Percentiles rank a stretch among this genome's conserved stretches.
These are phyloP conservation scores for Nomada flava DNA, from an alignment of 2,888 invertebrate genomes.

Conservation along the genomic window DNA sequence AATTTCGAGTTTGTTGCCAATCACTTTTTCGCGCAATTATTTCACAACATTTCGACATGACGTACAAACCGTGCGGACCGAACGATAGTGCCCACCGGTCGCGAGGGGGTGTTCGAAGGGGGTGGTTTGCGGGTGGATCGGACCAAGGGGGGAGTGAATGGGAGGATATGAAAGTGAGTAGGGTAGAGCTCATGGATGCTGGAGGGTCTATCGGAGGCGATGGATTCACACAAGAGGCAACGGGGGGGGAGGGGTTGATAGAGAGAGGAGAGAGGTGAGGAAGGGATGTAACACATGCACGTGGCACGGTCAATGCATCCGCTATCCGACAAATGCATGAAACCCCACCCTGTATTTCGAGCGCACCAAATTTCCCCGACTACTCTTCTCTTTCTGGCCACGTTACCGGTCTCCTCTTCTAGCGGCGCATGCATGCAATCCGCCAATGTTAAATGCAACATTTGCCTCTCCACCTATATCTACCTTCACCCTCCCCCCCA, in stretches of 20 bases:
- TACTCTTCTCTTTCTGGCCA: constrained; percentile 30
- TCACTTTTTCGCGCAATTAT: constrained; percentile 83
- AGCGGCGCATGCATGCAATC: constrained; percentile 73
- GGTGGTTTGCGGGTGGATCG: constrained; percentile 4
- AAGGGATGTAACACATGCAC: constrained; percentile 83
- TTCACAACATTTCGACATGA: constrained; percentile 82
- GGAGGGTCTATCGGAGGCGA: constrained; percentile 68
- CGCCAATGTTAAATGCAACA: constrained; percentile 81
- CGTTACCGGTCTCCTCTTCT: constrained; percentile 37
- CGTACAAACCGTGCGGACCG: constrained; percentile 74
- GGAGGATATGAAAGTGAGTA: neutral
- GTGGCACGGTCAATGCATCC: constrained; percentile 82
- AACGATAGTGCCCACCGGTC: constrained; percentile 33
- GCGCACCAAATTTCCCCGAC: constrained; percentile 67
- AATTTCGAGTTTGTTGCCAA: constrained; percentile 80
- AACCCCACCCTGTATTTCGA: constrained; percentile 69
- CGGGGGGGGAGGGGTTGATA: constrained; percentile 8
- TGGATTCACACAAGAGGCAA: constrained; percentile 62
- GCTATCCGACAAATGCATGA: constrained; percentile 81
- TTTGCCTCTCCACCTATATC: constrained; percentile 70
- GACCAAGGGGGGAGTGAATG: constrained; percentile 13
- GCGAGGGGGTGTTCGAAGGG: constrained; percentile 26
- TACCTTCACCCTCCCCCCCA: constrained; percentile 43
- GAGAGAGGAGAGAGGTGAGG: constrained; percentile 43
- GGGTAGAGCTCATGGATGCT: constrained; percentile 59